Base-by-base conservation (phyloP, 2,113 vertebrate genomes). In the Ceratotherium simum region DNA sequence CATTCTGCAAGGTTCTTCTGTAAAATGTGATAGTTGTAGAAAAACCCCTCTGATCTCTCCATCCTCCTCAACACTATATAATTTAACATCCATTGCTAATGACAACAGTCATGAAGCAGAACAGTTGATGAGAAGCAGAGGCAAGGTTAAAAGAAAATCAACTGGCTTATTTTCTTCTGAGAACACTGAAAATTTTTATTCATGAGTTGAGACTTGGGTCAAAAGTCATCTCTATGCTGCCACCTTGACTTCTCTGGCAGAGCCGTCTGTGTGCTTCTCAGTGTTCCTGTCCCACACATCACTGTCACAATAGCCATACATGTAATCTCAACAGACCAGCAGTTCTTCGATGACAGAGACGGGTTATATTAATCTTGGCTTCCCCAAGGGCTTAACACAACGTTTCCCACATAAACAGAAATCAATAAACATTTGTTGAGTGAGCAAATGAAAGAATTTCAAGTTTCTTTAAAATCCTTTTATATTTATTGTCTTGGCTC, bases 361-460 rank as follows among this genome's bases (percentile, higher is more conserved):
- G 58, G 12, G 17, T 21, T 23, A 8, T 33, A 56, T 82, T 70
- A 90, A 95, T 79, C 31, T 91, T 16, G 6, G 14, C 39, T 48
- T 39, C 1, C 42, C 51, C 8, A 0, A 23, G 48, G 31, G 27
- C 0, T 16, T 70, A 69, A 56, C 16, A 89, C 33, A 89, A 51
- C 91, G 85, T 36, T 91, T 94, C 39, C 10, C 17, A 56, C 27
- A 72, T 46, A 96, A 91, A 25, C 58, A 81, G 39, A 95, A 96
- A 91, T 91, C 84, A 97, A 92, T 94, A 94, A 69, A 89, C 23
- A 93, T 89, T 91, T 88, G 72, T 42, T 16, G 12, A 54, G n/a
- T 83, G 42, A 96, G 25, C 2, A 92, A 94, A 84, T 33, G 18
- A 97, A 39, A 79, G 36, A 75, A 96, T 97, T 94, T 76, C 7